phyloP scores from a whole-genome alignment of 2,797 vertebrate species.

The Vipera ursinii region DNA sequence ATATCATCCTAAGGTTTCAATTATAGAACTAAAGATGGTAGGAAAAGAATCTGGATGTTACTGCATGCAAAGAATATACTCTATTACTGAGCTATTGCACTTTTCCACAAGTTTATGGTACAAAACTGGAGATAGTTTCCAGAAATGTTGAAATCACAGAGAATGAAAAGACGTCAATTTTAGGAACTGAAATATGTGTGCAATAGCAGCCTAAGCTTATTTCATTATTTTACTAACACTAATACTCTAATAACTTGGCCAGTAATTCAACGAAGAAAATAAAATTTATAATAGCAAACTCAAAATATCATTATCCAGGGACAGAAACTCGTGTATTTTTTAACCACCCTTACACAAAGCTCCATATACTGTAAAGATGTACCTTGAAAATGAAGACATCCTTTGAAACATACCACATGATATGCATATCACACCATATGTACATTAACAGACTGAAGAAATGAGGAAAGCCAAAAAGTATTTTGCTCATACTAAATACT shows the following conservation, averaged over 20 bases:
- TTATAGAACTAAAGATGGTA: no score
- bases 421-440: no score
- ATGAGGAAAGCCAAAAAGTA: background rate
- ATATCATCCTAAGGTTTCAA: no score
- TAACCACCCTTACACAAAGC: background rate
- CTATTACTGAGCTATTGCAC: background rate
- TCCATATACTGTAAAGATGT: background rate
- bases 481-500: background rate
- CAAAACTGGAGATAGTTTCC: background rate
- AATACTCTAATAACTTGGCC: background rate
- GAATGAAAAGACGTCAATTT: background rate
- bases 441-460: background rate
- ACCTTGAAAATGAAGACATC: background rate
- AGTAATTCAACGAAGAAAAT: background rate
- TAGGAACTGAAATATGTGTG: background rate
- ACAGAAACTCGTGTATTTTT: background rate
- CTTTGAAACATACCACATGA: background rate
- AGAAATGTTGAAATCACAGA: background rate
- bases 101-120: background rate
- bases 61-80: background rate
- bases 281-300: background rate
- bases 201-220: background rate
- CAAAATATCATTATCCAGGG: background rate
- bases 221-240: background rate
- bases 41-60: no score